These are phyloP conservation scores for Zalophus californianus DNA, from an alignment of 2,797 vertebrate species.

Conservation along the genomic window DNA sequence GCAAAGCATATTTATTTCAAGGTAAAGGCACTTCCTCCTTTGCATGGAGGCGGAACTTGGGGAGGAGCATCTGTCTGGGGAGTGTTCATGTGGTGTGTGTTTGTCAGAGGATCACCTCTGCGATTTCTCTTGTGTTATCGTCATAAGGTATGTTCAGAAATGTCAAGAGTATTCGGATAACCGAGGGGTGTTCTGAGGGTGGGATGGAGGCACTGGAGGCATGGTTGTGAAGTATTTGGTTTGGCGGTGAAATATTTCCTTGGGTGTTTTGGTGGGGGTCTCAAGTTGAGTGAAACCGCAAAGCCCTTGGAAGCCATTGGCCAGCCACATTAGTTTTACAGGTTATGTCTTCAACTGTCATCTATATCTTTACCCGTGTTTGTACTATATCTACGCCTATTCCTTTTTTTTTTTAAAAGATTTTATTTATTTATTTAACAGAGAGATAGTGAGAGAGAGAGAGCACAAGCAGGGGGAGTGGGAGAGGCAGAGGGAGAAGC, in stretches of 20 bases:
- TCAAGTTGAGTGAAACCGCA: background rate
- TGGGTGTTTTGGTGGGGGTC: background rate
- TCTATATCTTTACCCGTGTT: background rate
- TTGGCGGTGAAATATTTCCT: background rate
- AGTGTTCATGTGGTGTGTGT: background rate
- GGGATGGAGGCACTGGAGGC: background rate
- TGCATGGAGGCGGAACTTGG: background rate
- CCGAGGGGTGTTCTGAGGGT: background rate
- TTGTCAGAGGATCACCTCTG: background rate
- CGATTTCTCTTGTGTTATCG: background rate
- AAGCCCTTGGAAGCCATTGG: background rate
- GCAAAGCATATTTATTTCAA: slow-evolving; percentile 97
- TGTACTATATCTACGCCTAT: background rate
- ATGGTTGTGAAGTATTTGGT: background rate
- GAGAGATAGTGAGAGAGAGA: too few species aligned
- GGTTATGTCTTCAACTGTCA: background rate
- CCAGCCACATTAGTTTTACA: background rate
- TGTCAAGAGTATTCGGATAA: background rate
- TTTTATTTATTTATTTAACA: too few species aligned
- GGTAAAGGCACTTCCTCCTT: slow-evolving; percentile 88
- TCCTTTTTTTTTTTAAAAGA: background rate
- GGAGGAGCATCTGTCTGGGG: background rate
- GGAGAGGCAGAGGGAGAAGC: too few species aligned
- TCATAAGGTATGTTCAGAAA: background rate
- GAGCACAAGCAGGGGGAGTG: too few species aligned